Conservation (phyloP, 2,113 vertebrate genomes). For the Campylomormyrus tamandua region DNA sequence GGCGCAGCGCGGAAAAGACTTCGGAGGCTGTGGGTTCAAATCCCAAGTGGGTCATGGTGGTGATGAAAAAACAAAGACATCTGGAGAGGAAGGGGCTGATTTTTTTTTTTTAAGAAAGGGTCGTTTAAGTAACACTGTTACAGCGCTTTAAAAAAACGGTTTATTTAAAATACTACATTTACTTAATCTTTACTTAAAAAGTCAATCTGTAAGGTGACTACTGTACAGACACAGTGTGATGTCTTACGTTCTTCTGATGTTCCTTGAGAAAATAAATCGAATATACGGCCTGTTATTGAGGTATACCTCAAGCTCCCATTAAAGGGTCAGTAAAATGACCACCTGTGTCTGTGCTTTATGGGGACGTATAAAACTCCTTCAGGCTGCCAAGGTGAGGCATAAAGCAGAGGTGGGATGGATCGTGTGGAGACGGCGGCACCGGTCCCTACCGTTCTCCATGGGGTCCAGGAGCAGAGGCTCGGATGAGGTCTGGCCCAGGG, state of each 20-base stretch:
- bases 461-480: slow-evolving; percentile 59
- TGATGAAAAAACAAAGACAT: not conserved
- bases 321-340: not conserved
- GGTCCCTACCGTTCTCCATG: slow-evolving; percentile 57
- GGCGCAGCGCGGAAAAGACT: not conserved
- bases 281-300: not conserved
- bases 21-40: not conserved
- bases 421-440: accelerated
- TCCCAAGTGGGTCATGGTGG: not conserved
- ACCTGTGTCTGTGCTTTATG: not conserved
- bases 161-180: not conserved
- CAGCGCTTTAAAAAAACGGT: not conserved
- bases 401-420: not conserved
- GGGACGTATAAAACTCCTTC: not conserved
- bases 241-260: not conserved
- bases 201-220: not conserved
- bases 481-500: slow-evolving; percentile 62
- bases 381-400: not conserved
- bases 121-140: not conserved
- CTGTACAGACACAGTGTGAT: not conserved
- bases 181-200: not conserved
- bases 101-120: not conserved
- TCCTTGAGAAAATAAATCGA: not conserved
- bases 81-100: not conserved
- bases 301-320: not conserved